Conservation (phyloP, 2,888 invertebrate species). For the Sarcophaga carnaria region DNA sequence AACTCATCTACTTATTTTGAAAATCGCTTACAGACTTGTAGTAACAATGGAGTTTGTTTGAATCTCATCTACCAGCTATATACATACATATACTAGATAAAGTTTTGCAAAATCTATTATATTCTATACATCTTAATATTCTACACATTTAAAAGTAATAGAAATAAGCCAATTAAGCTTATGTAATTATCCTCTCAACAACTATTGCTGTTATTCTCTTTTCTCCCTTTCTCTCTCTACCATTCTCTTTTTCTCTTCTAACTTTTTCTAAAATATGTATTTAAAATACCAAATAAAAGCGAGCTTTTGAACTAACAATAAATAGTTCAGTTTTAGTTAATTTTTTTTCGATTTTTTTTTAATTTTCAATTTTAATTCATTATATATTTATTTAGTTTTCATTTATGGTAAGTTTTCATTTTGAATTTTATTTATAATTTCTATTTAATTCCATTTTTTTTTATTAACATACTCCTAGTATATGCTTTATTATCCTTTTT, state of each 20-base stretch:
- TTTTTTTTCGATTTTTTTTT: conserved; percentile 12
- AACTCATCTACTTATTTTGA: conserved; percentile 38
- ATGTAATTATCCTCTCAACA: conserved; percentile 3
- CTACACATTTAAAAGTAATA: neutral
- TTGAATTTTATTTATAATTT: conserved; percentile 10
- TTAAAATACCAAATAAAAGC: conserved; percentile 1
- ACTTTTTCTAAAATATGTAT: neutral
- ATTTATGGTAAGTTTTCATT: conserved; percentile 60
- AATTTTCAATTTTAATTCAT: conserved; percentile 43
- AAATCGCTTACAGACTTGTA: conserved; percentile 35
- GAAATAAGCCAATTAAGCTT: neutral
- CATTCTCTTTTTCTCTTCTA: neutral
- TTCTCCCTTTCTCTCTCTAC: neutral
- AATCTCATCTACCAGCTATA: neutral
- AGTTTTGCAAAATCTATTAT: too few species aligned
- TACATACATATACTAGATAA: conserved; percentile 13
- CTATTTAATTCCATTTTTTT: neutral
- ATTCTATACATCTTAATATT: neutral
- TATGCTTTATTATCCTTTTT: neutral
- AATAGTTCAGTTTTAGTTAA: conserved; percentile 10
- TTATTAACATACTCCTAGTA: conserved; percentile 19
- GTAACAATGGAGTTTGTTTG: neutral
- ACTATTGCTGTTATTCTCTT: neutral
- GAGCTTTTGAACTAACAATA: conserved; percentile 33
- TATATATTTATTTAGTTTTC: conserved; percentile 32